phyloP scores from a whole-genome alignment of 1,140 invertebrate genomes.

The Pollicipes pollicipes region DNA sequence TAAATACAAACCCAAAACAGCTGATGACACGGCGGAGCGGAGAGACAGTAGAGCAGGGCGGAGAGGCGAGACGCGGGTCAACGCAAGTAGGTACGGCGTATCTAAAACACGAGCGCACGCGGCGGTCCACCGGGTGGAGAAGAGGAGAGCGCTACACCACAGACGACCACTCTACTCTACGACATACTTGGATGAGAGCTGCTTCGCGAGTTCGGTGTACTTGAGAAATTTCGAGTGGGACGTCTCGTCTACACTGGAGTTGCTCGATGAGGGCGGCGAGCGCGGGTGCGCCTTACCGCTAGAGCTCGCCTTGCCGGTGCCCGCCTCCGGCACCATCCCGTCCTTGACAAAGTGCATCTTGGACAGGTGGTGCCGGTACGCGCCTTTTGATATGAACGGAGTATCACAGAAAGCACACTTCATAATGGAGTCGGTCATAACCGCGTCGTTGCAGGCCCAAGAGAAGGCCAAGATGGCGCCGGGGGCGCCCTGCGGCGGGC shows the following conservation, averaged over 20 bases:
- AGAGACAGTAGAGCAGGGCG: not conserved
- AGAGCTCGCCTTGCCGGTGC: constrained; percentile 26
- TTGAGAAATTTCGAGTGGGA: constrained; percentile 92
- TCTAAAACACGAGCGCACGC: not conserved
- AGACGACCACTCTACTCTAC: not conserved
- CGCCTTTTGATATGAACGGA: constrained; percentile 87
- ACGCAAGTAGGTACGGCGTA: not conserved
- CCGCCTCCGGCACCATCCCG: constrained; percentile 51
- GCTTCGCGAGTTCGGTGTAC: constrained; percentile 89
- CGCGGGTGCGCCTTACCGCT: constrained; percentile 28
- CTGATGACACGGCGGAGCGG: not conserved
- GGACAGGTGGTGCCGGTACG: constrained; percentile 85
- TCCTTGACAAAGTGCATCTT: constrained; percentile 95
- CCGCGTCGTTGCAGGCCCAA: constrained; percentile 81
- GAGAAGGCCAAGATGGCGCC: constrained; percentile 75
- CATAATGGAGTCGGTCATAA: constrained; percentile 57
- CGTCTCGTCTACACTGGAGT: constrained; percentile 51
- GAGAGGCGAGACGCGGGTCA: not conserved
- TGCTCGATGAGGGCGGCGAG: constrained; percentile 20
- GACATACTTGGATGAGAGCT: constrained; percentile 78
- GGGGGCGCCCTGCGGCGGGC: constrained; percentile 31
- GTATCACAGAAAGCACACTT: constrained; percentile 94
- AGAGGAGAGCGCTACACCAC: not conserved
- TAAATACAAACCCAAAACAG: not conserved
- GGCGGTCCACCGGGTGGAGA: not conserved